Base-by-base conservation (phyloP, 2,113 vertebrate species). In the Callipepla californica region DNA sequence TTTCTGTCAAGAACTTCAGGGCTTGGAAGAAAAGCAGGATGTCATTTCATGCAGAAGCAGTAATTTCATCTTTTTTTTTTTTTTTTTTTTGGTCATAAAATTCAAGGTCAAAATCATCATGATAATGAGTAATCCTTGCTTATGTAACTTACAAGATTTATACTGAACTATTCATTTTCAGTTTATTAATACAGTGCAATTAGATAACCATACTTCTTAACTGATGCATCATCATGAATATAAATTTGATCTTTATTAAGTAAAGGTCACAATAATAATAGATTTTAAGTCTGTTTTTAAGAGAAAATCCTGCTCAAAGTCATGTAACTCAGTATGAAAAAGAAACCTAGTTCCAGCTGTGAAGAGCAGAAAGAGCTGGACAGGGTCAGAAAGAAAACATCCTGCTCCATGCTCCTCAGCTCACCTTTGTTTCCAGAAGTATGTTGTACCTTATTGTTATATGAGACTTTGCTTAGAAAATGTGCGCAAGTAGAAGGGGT, bases 31-130 rank as follows among this genome's bases (percentile, higher is more conserved):
- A 96, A 85, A 94, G 48, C 11, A 50, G 34, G 2, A 87, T 76
- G 16, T 69, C 2, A 69, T 92, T 94, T 93, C 38, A 73, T 65
- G 40, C n/a, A 92, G 84, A 96, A 95, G 26, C 36, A 87, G 57
- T 51, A 57, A 86, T 92, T 86, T 84, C 30, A 34, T 4, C 13
- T n/a, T 85, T 87, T 92, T 76, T 36, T 36, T 36, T 36, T 36
- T 36, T 36, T 17, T 89, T 40, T 40, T n/a, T n/a, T n/a, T 9
- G 8, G 32, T 73, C 65, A 83, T 34, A 74, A 89, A 88, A 69
- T 69, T 32, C 85, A 81, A 92, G 83, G 78, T 93, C 32, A 87
- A 67, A 91, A 50, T 76, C 30, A 74, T 80, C 16, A 74, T 19
- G 22, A 25, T 40, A 68, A 20, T 36, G 40, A 89, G 75, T 26